phyloP scores from a whole-genome alignment of 1,140 invertebrate species.

The Helicorthomorpha holstii region DNA sequence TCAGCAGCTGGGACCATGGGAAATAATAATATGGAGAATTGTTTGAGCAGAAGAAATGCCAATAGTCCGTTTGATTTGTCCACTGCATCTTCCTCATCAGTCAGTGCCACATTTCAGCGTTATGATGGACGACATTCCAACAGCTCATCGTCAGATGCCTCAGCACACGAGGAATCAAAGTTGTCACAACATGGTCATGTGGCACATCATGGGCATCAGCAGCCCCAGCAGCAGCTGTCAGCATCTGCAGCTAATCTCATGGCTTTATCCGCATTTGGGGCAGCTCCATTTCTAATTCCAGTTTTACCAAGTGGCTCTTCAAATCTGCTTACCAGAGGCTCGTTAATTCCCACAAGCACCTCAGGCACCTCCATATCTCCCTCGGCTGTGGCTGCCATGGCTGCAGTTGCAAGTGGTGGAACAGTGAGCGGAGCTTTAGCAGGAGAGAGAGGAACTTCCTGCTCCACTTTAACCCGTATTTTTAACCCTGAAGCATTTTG shows the following conservation, averaged over 20 bases:
- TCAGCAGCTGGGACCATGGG: background rate
- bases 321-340: constrained; percentile 6
- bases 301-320: constrained; percentile 10
- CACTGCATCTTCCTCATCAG: background rate
- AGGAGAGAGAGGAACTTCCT: constrained; percentile 8
- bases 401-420: constrained; percentile 7
- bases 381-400: constrained; percentile 8
- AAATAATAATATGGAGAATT: background rate
- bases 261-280: background rate
- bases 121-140: background rate
- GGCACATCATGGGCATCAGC: no score
- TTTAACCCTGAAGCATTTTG: constrained; percentile 94
- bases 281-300: background rate
- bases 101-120: background rate
- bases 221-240: background rate
- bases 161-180: background rate
- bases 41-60: background rate
- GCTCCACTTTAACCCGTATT: constrained; percentile 43
- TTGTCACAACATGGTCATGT: no score
- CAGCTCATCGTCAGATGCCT: background rate
- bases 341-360: background rate
- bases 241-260: background rate
- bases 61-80: background rate
- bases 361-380: background rate
- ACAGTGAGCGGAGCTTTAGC: constrained; percentile 7